A percentile compares a stretch with the other conserved stretches of the same genome.
Conservation (phyloP, 2,797 vertebrate species). For the Oryzias sinensis region DNA sequence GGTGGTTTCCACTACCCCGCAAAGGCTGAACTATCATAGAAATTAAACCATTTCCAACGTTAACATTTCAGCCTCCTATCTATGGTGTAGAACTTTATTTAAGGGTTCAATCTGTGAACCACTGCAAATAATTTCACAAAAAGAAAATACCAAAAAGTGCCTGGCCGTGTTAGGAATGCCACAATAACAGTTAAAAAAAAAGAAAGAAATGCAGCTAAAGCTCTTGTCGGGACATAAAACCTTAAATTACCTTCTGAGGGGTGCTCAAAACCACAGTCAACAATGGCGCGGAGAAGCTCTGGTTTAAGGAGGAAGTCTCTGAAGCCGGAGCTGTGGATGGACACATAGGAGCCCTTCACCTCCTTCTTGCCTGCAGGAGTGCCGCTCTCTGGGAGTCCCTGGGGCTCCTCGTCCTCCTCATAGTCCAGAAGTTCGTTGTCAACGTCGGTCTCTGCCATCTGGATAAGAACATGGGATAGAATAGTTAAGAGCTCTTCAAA, state of each 20-base stretch:
- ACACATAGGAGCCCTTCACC: slow-evolving; percentile 91
- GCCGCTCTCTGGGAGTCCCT: slow-evolving; percentile 77
- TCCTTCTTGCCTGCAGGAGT: slow-evolving; percentile 83
- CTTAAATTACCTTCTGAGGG: slow-evolving; percentile 84
- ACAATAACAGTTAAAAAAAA: too few relatives aligned
- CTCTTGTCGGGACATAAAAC: not conserved
- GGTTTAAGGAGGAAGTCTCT: slow-evolving; percentile 90
- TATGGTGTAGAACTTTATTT: too few relatives aligned
- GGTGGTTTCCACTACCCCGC: too few relatives aligned
- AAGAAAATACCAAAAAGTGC: too few relatives aligned
- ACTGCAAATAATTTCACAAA: too few relatives aligned
- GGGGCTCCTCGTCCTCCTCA: slow-evolving; percentile 89
- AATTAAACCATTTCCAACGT: too few relatives aligned
- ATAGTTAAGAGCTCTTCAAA: slow-evolving; percentile 15
- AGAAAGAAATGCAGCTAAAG: not conserved
- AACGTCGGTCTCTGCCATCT: slow-evolving; percentile 88
- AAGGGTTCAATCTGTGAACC: too few relatives aligned
- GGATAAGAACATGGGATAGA: slow-evolving; percentile 48
- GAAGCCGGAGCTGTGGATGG: slow-evolving; percentile 93
- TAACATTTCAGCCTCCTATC: too few relatives aligned
- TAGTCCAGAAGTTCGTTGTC: slow-evolving; percentile 90
- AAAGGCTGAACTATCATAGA: too few relatives aligned
- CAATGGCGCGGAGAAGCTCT: slow-evolving; percentile 86
- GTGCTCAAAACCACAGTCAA: slow-evolving; percentile 91
- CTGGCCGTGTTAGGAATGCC: too few relatives aligned